Conservation (phyloP, 2,113 vertebrate genomes). For the Poeciliopsis occidentalis region DNA sequence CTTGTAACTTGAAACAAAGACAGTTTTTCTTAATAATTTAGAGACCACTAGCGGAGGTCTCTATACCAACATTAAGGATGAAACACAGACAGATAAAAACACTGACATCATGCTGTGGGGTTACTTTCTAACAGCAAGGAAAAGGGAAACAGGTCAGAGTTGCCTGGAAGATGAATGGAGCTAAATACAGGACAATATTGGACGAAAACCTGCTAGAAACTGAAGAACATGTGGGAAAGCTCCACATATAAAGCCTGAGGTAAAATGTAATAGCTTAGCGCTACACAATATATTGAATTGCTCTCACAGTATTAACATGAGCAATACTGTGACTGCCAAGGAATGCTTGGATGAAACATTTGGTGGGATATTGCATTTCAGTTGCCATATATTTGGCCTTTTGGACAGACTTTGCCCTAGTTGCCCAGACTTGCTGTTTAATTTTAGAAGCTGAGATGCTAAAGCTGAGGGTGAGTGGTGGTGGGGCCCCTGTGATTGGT, state of each 20-base stretch:
- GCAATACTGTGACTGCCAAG: background rate
- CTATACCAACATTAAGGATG: too few species aligned
- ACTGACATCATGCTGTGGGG: too few species aligned
- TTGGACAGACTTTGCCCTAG: background rate
- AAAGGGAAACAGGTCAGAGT: background rate
- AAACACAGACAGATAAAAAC: too few species aligned
- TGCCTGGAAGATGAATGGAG: background rate
- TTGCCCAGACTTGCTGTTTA: background rate
- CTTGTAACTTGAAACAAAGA: too few species aligned
- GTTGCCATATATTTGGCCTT: background rate
- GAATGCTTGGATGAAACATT: background rate
- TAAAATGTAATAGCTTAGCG: background rate
- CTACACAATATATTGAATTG: background rate
- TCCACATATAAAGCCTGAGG: background rate
- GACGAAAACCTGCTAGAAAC: background rate
- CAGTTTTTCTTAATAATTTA: too few species aligned
- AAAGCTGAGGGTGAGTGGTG: background rate
- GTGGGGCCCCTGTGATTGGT: background rate
- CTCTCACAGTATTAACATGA: background rate
- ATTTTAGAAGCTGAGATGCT: background rate
- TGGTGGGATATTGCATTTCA: background rate
- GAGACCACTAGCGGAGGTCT: too few species aligned
- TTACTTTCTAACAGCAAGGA: too few species aligned
- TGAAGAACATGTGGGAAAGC: background rate
- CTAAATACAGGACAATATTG: background rate